Percentiles rank a stretch among this genome's conserved stretches.
phyloP scores from a whole-genome alignment of 2,797 vertebrate genomes.

The Delichon dasypus region DNA sequence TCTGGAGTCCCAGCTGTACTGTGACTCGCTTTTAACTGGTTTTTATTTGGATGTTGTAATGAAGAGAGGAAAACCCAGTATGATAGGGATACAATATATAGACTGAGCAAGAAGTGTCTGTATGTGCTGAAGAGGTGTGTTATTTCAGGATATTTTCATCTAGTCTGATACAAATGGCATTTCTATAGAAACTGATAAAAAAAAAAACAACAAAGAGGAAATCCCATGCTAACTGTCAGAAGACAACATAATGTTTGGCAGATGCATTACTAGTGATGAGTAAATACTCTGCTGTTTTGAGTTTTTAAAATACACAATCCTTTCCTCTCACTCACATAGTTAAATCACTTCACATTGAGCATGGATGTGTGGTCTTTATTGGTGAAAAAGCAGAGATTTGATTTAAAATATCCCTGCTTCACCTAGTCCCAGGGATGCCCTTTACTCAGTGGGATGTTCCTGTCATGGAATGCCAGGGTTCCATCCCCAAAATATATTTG shows the following conservation, averaged over 20 bases:
- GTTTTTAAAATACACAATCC: not conserved
- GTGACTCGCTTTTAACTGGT: not conserved
- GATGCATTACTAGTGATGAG: conserved; percentile 15
- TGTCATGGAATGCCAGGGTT: not conserved
- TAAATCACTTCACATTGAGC: not conserved
- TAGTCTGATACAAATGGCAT: conserved; percentile 17
- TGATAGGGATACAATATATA: not conserved
- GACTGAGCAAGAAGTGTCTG: not conserved
- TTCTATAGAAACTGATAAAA: conserved; percentile 38
- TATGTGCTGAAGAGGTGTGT: not conserved
- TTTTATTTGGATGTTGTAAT: not conserved
- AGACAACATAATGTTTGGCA: not conserved
- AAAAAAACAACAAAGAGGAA: conserved; percentile 28
- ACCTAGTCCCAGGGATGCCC: not conserved
- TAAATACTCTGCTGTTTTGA: conserved; percentile 11
- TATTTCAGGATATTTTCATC: conserved; percentile 13
- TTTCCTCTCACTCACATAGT: not conserved
- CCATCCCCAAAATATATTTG: not conserved
- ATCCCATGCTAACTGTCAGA: not conserved
- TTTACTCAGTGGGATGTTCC: not conserved
- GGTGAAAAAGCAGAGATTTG: not conserved
- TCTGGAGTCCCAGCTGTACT: not conserved
- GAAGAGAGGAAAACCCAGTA: not conserved
- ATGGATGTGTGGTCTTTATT: not conserved
- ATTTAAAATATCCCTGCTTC: not conserved